A percentile compares a stretch with the other conserved stretches of the same genome.
Conservation (phyloP, 2,113 vertebrate species). For the Sciurus niger region DNA sequence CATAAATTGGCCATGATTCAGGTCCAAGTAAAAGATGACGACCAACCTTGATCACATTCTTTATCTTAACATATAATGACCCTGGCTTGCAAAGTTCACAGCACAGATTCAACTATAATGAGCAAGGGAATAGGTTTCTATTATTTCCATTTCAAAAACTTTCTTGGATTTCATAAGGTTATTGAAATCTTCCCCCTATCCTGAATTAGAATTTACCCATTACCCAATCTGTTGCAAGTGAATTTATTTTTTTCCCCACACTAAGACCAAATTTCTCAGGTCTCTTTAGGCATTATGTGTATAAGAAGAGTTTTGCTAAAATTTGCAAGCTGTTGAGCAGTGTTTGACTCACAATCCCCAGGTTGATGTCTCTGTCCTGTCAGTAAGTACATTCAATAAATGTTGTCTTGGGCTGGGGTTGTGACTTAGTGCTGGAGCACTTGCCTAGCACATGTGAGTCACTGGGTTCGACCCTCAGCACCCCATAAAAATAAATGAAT, state of each 20-base stretch:
- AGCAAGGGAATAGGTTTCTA: slow-evolving; percentile 38
- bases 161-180: neutral
- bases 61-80: neutral
- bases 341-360: neutral
- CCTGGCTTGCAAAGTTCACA: neutral
- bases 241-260: neutral
- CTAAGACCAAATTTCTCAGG: neutral
- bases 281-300: neutral
- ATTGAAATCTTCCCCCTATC: neutral
- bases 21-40: neutral
- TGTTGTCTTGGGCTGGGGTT: neutral
- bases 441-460: too few species aligned
- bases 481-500: too few species aligned
- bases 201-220: slow-evolving; percentile 24
- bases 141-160: neutral
- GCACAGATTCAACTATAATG: neutral
- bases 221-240: neutral
- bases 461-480: too few species aligned
- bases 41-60: neutral
- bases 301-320: neutral
- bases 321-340: neutral
- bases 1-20: neutral
- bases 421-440: too few species aligned
- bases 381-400: neutral
- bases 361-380: neutral